Percentiles rank a stretch among this genome's conserved stretches.
These are phyloP conservation scores for Operophtera brumata DNA, from an alignment of 2,888 invertebrate species.

Conservation along the genomic window DNA sequence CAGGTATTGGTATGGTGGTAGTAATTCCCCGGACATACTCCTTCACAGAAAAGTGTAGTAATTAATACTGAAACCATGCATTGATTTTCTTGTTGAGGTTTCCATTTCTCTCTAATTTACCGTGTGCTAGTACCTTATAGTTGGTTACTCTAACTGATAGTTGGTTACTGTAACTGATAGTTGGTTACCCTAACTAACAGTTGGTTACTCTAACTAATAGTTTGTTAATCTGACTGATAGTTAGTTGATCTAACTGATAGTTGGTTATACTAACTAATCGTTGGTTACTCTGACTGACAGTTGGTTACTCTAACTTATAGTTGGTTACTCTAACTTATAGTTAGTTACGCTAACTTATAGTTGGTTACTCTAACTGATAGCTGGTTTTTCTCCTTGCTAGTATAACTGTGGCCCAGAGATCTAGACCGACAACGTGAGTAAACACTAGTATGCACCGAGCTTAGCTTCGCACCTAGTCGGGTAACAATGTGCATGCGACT, in stretches of 20 bases:
- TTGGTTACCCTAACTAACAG: slow-evolving; percentile 51
- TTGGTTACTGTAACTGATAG: slow-evolving; percentile 53
- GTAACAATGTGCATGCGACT: slow-evolving; percentile 5
- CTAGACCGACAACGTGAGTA: slow-evolving; percentile 80
- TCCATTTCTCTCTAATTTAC: too few relatives aligned
- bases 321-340: slow-evolving; percentile 47
- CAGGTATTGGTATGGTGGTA: too few relatives aligned
- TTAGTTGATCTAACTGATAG: slow-evolving; percentile 45
- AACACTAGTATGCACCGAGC: slow-evolving; percentile 39
- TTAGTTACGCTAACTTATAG: slow-evolving; percentile 49
- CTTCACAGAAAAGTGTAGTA: too few relatives aligned
- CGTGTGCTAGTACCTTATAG: too few relatives aligned
- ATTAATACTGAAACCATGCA: too few relatives aligned
- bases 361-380: slow-evolving; percentile 49
- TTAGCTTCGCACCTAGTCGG: slow-evolving; percentile 21
- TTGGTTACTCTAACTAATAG: slow-evolving; percentile 9
- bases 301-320: too few relatives aligned
- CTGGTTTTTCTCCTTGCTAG: slow-evolving; percentile 69
- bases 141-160: too few relatives aligned
- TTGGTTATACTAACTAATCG: slow-evolving; percentile 23
- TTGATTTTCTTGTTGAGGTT: too few relatives aligned
- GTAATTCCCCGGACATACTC: too few relatives aligned
- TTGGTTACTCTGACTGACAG: too few relatives aligned
- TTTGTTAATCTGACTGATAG: too few relatives aligned
- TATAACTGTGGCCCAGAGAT: slow-evolving; percentile 79